These are phyloP conservation scores for Sphyrna mokarran DNA, from an alignment of 2,113 vertebrate genomes.

Conservation along the genomic window DNA sequence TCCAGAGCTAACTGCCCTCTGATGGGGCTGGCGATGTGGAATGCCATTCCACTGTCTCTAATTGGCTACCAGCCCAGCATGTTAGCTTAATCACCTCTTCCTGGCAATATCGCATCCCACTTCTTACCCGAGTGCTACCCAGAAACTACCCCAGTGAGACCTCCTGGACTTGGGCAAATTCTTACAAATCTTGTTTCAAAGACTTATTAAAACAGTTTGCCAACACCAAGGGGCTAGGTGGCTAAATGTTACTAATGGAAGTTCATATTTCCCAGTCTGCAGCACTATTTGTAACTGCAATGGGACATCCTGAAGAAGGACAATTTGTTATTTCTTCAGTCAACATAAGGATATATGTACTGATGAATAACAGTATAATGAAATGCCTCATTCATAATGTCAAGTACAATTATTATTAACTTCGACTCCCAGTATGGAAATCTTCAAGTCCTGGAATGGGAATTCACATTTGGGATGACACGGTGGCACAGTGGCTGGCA, in stretches of 20 bases:
- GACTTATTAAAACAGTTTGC: neutral
- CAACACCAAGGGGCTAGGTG: neutral
- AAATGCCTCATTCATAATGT: neutral
- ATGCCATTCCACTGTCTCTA: neutral
- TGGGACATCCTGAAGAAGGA: neutral
- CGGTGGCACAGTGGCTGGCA: no score
- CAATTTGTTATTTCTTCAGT: neutral
- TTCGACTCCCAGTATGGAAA: no score
- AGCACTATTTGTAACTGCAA: neutral
- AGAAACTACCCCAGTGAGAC: neutral
- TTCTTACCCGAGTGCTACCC: neutral
- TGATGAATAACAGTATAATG: neutral
- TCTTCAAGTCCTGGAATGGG: no score
- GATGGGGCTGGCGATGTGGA: neutral
- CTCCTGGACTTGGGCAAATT: neutral
- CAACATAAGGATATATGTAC: neutral
- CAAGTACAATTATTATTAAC: neutral
- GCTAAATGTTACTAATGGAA: neutral
- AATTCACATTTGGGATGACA: no score
- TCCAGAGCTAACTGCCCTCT: neutral
- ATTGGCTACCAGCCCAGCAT: neutral
- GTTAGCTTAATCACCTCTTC: no score
- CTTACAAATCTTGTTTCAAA: neutral
- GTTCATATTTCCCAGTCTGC: neutral
- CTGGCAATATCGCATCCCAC: neutral